Percentiles rank a stretch among this genome's conserved stretches.
phyloP scores from a whole-genome alignment of 2,113 vertebrate species.

The Boleophthalmus pectinirostris region DNA sequence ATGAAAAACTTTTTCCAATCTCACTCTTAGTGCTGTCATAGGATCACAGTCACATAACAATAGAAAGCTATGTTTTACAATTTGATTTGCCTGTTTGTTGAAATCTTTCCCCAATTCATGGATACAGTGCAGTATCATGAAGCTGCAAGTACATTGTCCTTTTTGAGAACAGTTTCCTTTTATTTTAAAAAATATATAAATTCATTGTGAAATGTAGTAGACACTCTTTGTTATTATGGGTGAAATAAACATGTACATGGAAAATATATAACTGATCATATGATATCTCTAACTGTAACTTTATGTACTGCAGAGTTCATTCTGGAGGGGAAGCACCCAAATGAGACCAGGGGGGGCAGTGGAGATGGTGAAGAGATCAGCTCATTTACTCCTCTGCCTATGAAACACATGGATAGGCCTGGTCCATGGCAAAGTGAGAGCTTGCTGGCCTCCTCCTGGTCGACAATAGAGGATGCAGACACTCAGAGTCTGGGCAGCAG shows the following conservation, averaged over 20 bases:
- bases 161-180: neutral
- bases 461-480: slow-evolving; percentile 84
- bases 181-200: neutral
- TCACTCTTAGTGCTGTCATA: slow-evolving; percentile 23
- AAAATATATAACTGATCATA: neutral
- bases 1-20: slow-evolving; percentile 55
- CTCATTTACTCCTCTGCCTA: slow-evolving; percentile 80
- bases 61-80: neutral
- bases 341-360: slow-evolving; percentile 76
- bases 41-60: slow-evolving; percentile 5
- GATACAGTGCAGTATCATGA: neutral
- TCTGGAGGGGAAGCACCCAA: slow-evolving; percentile 82
- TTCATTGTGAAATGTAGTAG: neutral
- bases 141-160: neutral
- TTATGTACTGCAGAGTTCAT: slow-evolving; percentile 58
- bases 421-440: slow-evolving; percentile 85
- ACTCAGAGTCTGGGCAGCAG: slow-evolving; percentile 88
- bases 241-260: neutral
- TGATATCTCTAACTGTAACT: slow-evolving; percentile 8
- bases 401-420: slow-evolving; percentile 66
- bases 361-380: slow-evolving; percentile 75
- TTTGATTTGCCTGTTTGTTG: neutral
- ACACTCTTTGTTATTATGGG: neutral
- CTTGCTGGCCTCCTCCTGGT: slow-evolving; percentile 89
- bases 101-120: neutral